A percentile compares a stretch with the other conserved stretches of the same genome.
Conservation (phyloP, 2,888 invertebrate species). For the Polydrusus cervinus region DNA sequence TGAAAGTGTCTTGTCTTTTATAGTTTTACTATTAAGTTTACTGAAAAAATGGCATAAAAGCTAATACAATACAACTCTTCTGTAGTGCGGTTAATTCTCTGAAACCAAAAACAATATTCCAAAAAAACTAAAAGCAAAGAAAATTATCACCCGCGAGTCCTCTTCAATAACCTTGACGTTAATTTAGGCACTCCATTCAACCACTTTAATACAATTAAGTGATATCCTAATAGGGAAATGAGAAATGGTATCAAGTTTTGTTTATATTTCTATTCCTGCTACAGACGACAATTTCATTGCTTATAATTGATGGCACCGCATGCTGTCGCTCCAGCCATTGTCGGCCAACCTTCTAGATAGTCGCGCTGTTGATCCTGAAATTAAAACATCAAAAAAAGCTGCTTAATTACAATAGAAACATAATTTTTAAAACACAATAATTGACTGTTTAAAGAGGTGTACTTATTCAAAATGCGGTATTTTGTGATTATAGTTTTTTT, state of each 20-base stretch:
- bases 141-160: too few species aligned
- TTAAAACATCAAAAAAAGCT: neutral
- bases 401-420: neutral
- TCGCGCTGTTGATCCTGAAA: neutral
- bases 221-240: slow-evolving; percentile 5
- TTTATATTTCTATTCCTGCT: neutral
- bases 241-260: neutral
- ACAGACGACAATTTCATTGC: slow-evolving; percentile 12
- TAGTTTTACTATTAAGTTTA: too few species aligned
- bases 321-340: neutral
- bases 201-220: slow-evolving; percentile 10
- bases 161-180: neutral
- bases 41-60: too few species aligned
- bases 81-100: too few species aligned
- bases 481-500: neutral
- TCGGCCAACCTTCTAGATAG: neutral
- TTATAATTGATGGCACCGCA: slow-evolving; percentile 17
- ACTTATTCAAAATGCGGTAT: slow-evolving; percentile 4
- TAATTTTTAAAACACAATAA: neutral
- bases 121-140: neutral
- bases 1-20: too few species aligned
- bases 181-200: neutral
- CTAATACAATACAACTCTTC: too few species aligned
- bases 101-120: too few species aligned
- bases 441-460: neutral